Evolutionary conservation across 2,113 vertebrate genomes (phyloP).

Genomic region (Hemibates koningsi): DNA sequence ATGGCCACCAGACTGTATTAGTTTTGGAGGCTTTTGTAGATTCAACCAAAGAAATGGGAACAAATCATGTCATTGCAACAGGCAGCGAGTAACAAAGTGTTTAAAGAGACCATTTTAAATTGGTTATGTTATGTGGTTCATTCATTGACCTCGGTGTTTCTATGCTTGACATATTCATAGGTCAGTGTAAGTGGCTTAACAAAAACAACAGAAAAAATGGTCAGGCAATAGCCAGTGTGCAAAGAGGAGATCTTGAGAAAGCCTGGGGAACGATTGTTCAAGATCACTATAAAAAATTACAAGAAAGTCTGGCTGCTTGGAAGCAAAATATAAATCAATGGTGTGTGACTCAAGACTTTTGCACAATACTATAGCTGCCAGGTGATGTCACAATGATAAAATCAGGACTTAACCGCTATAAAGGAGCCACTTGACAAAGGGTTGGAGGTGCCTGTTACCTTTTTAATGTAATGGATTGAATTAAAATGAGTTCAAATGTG

Average conservation of each 20-base stretch:
- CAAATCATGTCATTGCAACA: neutral
- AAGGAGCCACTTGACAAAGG: neutral
- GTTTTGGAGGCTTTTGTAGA: neutral
- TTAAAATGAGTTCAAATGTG: neutral
- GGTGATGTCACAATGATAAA: neutral
- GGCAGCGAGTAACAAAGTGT: neutral
- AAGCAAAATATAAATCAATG: neutral
- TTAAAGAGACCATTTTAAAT: fast-evolving
- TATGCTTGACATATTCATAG: neutral
- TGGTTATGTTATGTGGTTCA: neutral
- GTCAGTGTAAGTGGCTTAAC: neutral
- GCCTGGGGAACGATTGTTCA: neutral
- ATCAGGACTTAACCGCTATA: neutral
- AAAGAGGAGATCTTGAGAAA: neutral
- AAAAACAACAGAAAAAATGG: neutral
- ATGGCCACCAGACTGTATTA: neutral
- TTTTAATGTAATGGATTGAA: neutral
- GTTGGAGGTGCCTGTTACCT: neutral
- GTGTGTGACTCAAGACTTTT: neutral
- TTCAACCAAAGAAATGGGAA: neutral
- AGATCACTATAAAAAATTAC: fast-evolving
- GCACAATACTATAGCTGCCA: neutral
- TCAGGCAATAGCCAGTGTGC: neutral
- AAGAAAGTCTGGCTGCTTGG: neutral
- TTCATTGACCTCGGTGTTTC: neutral